Base-by-base conservation (phyloP, 2,113 vertebrate genomes). In the Gasterosteus nipponicus region DNA sequence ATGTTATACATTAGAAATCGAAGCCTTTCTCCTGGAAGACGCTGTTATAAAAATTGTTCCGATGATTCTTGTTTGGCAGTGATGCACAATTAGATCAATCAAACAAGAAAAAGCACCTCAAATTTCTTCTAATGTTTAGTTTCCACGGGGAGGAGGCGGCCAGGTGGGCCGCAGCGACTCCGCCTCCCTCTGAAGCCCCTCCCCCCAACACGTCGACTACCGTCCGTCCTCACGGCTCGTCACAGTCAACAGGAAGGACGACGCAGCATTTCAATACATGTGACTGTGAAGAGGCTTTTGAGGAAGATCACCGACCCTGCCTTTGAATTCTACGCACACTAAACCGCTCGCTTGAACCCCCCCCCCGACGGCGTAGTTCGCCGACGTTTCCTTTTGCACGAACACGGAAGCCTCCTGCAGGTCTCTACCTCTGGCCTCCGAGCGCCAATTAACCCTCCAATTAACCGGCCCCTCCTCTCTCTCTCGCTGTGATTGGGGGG, bases 361-460 rank as follows among this genome's bases (percentile, higher is more conserved):
- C 22, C 41, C 15, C 70, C 47, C 59, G 10, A 4, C 46, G 16
- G 22, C 31, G 29, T 71, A 46, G 44, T 5, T 7, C 22, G 38
- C 53, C 66, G 59, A 75, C 3, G 79, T 65, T 42, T 49, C 4
- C 18, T 2, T 42, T 51, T 26, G 22, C 22, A 26, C 22, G 22
- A 26, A 26, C 22, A 31, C 29, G n/a, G 57, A 18, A 15, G 42
- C 41, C 31, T 33, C 44, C 57, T 3, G 33, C 74, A 73, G 69
- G 64, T 54, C 75, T 60, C 77, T 66, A 66, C 46, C 62, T 19
- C 54, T 64, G 10, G 39, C 47, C 72, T 8, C 54, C 39, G 1
- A 38, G 38, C 53, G 22, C 69, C 77, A 80, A 78, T 70, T 66
- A 74, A 60, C 29, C 31, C 44, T 57, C 44, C 56, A 73, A 60